Percentiles rank a stretch among this genome's conserved stretches.
Conservation (phyloP, 2,113 vertebrate species). For the Eudyptes chrysolophus region DNA sequence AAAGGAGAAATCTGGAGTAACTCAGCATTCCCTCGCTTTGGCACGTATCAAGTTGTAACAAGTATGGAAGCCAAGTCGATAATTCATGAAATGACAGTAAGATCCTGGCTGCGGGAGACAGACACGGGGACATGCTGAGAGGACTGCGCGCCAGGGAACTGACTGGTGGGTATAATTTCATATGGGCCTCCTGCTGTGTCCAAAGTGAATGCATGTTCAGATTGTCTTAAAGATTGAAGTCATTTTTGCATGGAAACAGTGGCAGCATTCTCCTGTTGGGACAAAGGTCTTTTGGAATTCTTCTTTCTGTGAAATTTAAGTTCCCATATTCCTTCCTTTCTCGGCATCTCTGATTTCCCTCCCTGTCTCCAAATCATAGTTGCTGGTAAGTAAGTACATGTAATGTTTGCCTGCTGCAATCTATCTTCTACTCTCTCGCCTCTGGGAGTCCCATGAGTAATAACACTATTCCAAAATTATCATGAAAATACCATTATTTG, state of each 20-base stretch:
- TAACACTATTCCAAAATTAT: neutral
- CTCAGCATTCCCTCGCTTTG: neutral
- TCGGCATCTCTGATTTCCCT: neutral
- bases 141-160: neutral
- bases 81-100: neutral
- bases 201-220: fast-evolving
- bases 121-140: neutral
- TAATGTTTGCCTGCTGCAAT: neutral
- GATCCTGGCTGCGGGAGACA: neutral
- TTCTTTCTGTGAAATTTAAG: neutral
- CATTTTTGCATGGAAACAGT: neutral
- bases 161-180: neutral
- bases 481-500: neutral
- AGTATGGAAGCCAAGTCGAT: neutral
- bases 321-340: neutral
- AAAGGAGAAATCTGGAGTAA: neutral
- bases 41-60: neutral
- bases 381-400: neutral
- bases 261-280: neutral
- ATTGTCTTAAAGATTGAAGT: neutral
- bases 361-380: neutral
- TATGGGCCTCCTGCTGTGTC: neutral
- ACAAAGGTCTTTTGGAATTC: neutral
- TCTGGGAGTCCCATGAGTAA: neutral
- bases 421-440: neutral